These are phyloP conservation scores for Pachymerium ferrugineum DNA, from an alignment of 2,888 invertebrate species.

Conservation along the genomic window DNA sequence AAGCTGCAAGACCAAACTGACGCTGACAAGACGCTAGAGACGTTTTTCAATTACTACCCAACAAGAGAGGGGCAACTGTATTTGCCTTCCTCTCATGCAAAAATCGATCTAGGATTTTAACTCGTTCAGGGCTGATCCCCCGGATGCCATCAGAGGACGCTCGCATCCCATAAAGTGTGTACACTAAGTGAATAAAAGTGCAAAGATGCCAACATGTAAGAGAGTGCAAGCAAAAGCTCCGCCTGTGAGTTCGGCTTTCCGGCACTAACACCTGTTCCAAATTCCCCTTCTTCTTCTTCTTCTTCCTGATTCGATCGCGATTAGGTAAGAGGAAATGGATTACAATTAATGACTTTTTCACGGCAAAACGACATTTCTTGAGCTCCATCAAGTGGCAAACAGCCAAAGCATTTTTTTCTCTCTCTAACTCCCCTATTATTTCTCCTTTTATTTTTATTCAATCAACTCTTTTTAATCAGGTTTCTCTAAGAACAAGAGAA, in stretches of 20 bases:
- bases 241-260: not conserved
- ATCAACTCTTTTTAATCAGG: not conserved
- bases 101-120: constrained; percentile 15
- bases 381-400: not conserved
- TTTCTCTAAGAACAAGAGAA: not conserved
- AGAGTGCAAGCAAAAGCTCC: not conserved
- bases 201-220: not conserved
- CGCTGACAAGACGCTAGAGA: constrained; percentile 7
- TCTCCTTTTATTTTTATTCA: not conserved
- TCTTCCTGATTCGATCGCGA: constrained; percentile 18
- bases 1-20: not conserved
- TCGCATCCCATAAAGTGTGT: constrained; percentile 5
- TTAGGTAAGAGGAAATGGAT: constrained; percentile 10
- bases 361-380: not conserved
- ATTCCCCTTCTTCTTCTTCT: not conserved
- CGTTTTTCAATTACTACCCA: constrained; percentile 18
- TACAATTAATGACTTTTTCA: constrained; percentile 18
- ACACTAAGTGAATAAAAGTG: constrained; percentile 18
- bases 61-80: not conserved
- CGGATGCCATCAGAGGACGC: constrained; percentile 4
- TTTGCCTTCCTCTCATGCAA: not conserved
- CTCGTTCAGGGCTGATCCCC: constrained; percentile 15
- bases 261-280: constrained; percentile 21
- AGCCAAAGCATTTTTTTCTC: not conserved
- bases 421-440: not conserved